A percentile compares a stretch with the other conserved stretches of the same genome.
phyloP scores from a whole-genome alignment of 2,113 vertebrate species.

The Sorex fumeus region DNA sequence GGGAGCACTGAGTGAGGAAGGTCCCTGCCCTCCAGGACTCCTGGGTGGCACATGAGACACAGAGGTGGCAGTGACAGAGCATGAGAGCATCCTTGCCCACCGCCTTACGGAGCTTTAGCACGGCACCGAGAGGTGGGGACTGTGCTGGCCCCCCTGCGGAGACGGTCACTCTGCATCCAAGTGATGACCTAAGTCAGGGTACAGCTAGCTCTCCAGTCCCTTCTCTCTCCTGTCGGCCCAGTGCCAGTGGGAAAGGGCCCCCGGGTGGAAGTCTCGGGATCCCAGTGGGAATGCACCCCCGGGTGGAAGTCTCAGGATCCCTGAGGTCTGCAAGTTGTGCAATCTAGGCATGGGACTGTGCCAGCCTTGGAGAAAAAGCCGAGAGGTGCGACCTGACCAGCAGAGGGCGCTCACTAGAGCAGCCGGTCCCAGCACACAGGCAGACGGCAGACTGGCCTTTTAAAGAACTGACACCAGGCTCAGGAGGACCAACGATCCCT shows the following conservation, averaged over 20 bases:
- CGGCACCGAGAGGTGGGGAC: background rate
- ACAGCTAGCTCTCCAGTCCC: background rate
- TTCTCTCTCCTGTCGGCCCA: background rate
- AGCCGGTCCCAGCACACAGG: background rate
- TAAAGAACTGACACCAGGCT: background rate
- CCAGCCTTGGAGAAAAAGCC: background rate
- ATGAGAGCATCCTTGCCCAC: background rate
- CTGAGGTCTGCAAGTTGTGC: background rate
- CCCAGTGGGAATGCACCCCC: background rate
- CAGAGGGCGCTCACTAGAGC: background rate
- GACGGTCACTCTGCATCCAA: background rate
- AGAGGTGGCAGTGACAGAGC: no score
- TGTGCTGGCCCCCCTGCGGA: background rate
- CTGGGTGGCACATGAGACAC: background rate
- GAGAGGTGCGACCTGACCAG: background rate
- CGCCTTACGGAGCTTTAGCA: background rate
- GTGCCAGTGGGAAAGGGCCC: background rate
- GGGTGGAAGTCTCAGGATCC: background rate
- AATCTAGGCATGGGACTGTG: background rate
- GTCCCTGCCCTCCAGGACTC: background rate
- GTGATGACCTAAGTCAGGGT: background rate
- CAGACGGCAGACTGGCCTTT: no score
- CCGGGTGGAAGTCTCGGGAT: background rate
- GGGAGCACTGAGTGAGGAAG: background rate
- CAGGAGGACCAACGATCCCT: background rate